These are phyloP conservation scores for Eupeodes latifasciatus DNA, from an alignment of 2,888 invertebrate genomes.

Conservation along the genomic window DNA sequence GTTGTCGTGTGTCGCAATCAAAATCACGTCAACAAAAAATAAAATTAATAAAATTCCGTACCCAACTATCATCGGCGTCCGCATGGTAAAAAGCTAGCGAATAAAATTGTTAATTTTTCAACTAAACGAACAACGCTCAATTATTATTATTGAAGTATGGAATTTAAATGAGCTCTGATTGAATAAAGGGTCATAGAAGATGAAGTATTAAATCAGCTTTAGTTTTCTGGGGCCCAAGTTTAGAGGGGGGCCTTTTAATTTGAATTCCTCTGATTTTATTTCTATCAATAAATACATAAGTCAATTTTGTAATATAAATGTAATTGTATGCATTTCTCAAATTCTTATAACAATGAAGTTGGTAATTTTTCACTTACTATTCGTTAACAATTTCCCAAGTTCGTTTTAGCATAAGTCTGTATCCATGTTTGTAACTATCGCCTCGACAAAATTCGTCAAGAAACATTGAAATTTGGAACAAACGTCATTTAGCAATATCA, in stretches of 20 bases:
- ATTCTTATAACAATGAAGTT: too few relatives aligned
- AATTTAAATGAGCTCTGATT: constrained; percentile 66
- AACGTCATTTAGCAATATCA: too few relatives aligned
- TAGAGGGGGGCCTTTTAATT: not conserved
- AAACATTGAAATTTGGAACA: too few relatives aligned
- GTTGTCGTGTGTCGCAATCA: constrained; percentile 17
- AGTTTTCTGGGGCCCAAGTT: not conserved
- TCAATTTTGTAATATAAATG: too few relatives aligned
- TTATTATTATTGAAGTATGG: constrained; percentile 43
- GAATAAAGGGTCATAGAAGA: constrained; percentile 45
- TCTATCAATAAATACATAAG: too few relatives aligned
- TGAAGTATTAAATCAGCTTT: not conserved
- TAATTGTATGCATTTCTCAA: too few relatives aligned
- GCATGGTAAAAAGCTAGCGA: not conserved
- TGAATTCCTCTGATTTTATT: too few relatives aligned
- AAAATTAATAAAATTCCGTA: not conserved
- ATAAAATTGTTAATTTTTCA: constrained; percentile 42
- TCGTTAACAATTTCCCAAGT: too few relatives aligned
- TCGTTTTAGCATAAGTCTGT: too few relatives aligned
- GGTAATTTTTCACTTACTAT: too few relatives aligned
- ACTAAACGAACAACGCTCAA: constrained; percentile 17
- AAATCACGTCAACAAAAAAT: not conserved
- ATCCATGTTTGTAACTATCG: too few relatives aligned
- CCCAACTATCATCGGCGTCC: not conserved
- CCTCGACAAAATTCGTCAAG: too few relatives aligned